phyloP scores from a whole-genome alignment of 1,140 invertebrate species.

The Penaeus vannamei region DNA sequence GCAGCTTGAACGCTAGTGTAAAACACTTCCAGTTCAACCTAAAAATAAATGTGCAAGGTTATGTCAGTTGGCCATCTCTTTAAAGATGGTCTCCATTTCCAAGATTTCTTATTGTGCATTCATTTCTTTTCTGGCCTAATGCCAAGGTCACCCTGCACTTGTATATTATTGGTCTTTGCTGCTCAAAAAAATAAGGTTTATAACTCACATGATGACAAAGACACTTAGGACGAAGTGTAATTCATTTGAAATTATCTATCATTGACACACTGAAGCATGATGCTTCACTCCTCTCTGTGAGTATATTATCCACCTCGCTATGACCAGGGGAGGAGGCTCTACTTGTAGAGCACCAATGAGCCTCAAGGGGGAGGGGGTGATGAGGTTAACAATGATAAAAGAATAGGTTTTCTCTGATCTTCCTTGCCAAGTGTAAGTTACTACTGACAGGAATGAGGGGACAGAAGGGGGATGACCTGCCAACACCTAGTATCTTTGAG shows the following conservation, averaged over 20 bases:
- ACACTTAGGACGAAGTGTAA: conserved; percentile 3
- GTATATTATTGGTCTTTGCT: conserved; percentile 26
- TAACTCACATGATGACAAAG: too few species aligned
- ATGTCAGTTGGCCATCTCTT: conserved; percentile 49
- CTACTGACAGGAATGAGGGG: neutral
- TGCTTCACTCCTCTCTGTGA: neutral
- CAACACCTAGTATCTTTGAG: conserved; percentile 11
- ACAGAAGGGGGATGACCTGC: conserved; percentile 10
- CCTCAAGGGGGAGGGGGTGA: conserved; percentile 32
- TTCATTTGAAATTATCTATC: conserved; percentile 20
- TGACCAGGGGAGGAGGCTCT: conserved; percentile 22
- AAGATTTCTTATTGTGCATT: neutral
- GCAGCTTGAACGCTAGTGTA: conserved; percentile 45
- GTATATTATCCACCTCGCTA: too few species aligned
- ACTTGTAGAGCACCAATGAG: conserved; percentile 58
- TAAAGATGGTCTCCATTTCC: neutral
- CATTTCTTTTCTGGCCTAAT: conserved; percentile 42
- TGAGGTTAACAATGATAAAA: neutral
- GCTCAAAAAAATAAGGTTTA: neutral
- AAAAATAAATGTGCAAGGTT: conserved; percentile 42
- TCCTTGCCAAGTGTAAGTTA: conserved; percentile 36
- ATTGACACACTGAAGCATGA: conserved; percentile 24
- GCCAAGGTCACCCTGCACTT: conserved; percentile 46
- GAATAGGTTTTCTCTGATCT: conserved; percentile 26
- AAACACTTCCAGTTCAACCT: conserved; percentile 49